A percentile compares a stretch with the other conserved stretches of the same genome.
These are phyloP conservation scores for Fulmarus glacialis DNA, from an alignment of 2,113 vertebrate genomes.

Conservation along the genomic window DNA sequence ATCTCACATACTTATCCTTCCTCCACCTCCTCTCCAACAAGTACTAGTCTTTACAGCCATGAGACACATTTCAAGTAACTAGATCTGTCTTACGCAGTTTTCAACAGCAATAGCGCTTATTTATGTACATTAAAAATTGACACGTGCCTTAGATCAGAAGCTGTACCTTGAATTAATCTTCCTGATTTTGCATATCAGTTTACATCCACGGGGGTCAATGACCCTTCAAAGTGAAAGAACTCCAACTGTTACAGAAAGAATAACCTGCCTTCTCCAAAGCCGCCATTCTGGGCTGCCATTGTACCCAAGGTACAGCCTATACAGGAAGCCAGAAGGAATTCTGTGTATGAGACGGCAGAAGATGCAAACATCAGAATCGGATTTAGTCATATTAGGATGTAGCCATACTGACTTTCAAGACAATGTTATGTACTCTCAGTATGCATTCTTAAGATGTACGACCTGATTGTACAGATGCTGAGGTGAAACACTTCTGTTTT, in stretches of 20 bases:
- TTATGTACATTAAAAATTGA: not conserved
- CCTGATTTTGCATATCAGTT: not conserved
- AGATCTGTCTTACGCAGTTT: not conserved
- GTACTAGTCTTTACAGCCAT: not conserved
- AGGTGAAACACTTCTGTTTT: not conserved
- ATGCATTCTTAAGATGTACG: not conserved
- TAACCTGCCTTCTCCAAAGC: not conserved
- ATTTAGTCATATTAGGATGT: not conserved
- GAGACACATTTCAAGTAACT: not conserved
- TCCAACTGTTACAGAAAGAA: not conserved
- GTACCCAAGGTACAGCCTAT: too few species aligned
- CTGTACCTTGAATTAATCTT: not conserved
- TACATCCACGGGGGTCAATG: not conserved
- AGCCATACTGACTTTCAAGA: not conserved
- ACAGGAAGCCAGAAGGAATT: not conserved
- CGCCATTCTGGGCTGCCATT: not conserved
- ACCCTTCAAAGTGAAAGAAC: not conserved
- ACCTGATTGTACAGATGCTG: not conserved
- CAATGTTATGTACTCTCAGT: too few species aligned
- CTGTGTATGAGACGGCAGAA: not conserved
- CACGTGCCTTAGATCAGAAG: not conserved
- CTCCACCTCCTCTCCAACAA: not conserved
- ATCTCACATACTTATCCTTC: not conserved
- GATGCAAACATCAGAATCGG: not conserved
- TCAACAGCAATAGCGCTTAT: not conserved